Conservation (phyloP, 2,888 invertebrate genomes). For the Cataglyphis albicans region DNA sequence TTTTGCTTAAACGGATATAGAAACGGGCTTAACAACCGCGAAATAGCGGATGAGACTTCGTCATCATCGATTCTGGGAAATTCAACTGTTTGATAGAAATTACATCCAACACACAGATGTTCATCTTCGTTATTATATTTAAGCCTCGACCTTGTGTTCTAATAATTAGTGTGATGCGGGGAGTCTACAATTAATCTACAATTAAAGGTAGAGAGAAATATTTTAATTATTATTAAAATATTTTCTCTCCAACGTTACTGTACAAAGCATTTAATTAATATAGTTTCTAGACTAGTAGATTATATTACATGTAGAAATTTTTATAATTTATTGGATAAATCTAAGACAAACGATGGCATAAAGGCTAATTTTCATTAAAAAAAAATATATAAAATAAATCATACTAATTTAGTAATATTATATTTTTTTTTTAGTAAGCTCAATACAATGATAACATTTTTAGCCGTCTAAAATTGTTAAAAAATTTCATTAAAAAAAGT, state of each 20-base stretch:
- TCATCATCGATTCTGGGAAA: background rate
- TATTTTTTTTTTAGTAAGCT: background rate
- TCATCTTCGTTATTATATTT: conserved; percentile 19
- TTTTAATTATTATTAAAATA: background rate
- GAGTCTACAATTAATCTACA: background rate
- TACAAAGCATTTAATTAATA: background rate
- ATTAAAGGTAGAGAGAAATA: background rate
- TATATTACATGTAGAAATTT: background rate
- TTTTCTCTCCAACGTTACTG: background rate
- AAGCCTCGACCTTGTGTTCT: background rate
- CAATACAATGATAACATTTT: too few species aligned
- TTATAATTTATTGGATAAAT: background rate
- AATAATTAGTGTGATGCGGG: background rate
- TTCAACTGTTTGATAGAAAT: conserved; percentile 18
- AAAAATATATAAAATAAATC: background rate
- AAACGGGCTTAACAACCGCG: background rate
- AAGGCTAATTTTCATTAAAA: background rate
- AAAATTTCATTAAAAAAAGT: too few species aligned
- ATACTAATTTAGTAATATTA: background rate
- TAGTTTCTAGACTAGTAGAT: background rate
- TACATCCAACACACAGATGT: background rate
- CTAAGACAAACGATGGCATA: background rate
- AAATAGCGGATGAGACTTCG: background rate
- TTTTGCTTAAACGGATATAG: background rate
- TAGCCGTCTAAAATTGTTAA: too few species aligned